Evolutionary conservation across 2,797 vertebrate species (phyloP), one percentile per base, ranked within the genome.

Genomic region (Dendrocincla tyrannina): DNA sequence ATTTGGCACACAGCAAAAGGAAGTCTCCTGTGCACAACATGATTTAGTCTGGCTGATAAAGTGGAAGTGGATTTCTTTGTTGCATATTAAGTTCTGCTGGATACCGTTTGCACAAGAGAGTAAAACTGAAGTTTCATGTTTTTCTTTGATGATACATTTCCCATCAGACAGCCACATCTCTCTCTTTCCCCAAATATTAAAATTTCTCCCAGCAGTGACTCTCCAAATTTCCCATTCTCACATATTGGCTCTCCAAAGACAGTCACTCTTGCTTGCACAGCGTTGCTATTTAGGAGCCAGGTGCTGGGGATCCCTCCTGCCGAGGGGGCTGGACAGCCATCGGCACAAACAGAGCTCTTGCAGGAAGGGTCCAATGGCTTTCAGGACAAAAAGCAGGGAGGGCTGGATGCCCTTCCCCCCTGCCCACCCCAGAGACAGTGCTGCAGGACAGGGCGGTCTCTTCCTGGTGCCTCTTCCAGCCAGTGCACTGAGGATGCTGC

Each of bases 21-120:
- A 96, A 95, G 78, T 96, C 96, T 95, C 95, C 89, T 93, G 95
- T 93, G 95, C 95, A 93, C 72, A 92, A 95, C 37, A 53, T 93
- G 95, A 96, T 97, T 97, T 94, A 96, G 93, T 83, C 89, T 88
- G 79, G 68, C 82, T 66, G 62, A 96, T 96, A 96, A 95, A 95
- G 88, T 92, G 59, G 86, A 94, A 94, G 94, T 82, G 87, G 83
- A 83, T 95, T 96, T 95, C 94, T 94, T 91, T 25, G 4, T 84
- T 93, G 93, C 93, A 95, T 96, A 97, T 96, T 96, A 95, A 97
- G 88, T 93, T 95, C 81, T 30, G 37, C 89, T 87, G 59, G 93
- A 94, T 92, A 82, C 74, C 72, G 58, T 80, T 90, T 90, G 95
- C 95, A 88, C 89, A 77, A 67, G 69, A 91, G 85, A 96, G 67